Evolutionary conservation across 2,113 vertebrate species (phyloP).

Genomic region (Sialia sialis): DNA sequence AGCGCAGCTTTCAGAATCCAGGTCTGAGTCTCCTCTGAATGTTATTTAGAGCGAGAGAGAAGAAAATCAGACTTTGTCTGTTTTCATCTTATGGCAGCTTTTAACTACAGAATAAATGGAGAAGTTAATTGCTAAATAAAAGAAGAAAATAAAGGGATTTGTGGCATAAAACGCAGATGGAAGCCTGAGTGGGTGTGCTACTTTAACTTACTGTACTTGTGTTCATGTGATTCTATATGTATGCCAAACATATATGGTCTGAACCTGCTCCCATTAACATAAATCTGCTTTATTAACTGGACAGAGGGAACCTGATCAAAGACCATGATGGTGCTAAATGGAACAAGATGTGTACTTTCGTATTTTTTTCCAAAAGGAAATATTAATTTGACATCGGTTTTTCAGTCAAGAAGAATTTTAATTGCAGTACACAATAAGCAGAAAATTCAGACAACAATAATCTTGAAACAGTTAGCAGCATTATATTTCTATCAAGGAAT

Average conservation of each 20-base stretch:
- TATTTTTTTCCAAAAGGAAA: slow-evolving; percentile 58
- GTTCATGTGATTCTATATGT: not conserved
- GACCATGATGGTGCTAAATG: slow-evolving; percentile 65
- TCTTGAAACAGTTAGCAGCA: slow-evolving; percentile 58
- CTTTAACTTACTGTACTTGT: slow-evolving; percentile 9
- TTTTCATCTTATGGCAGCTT: slow-evolving; percentile 23
- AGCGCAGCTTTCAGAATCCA: not conserved
- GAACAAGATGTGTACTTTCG: slow-evolving; percentile 49
- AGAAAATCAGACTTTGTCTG: slow-evolving; percentile 13
- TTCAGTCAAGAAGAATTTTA: slow-evolving; percentile 52
- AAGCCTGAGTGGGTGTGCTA: not conserved
- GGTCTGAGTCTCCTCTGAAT: slow-evolving; percentile 31
- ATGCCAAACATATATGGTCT: slow-evolving; percentile 58
- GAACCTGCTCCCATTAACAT: slow-evolving; percentile 21
- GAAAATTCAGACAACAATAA: slow-evolving; percentile 66
- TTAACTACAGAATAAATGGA: slow-evolving; percentile 41
- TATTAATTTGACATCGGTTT: slow-evolving; percentile 55
- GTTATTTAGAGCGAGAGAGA: slow-evolving; percentile 6
- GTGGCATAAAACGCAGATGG: slow-evolving; percentile 21
- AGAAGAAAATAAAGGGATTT: slow-evolving; percentile 32
- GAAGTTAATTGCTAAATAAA: slow-evolving; percentile 51
- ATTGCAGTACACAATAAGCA: slow-evolving; percentile 61
- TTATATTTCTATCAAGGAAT: slow-evolving; percentile 51
- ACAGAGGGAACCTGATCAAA: slow-evolving; percentile 47
- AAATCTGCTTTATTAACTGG: not conserved